Conservation (phyloP, 2,888 invertebrate genomes). For the Volucella inflata region DNA sequence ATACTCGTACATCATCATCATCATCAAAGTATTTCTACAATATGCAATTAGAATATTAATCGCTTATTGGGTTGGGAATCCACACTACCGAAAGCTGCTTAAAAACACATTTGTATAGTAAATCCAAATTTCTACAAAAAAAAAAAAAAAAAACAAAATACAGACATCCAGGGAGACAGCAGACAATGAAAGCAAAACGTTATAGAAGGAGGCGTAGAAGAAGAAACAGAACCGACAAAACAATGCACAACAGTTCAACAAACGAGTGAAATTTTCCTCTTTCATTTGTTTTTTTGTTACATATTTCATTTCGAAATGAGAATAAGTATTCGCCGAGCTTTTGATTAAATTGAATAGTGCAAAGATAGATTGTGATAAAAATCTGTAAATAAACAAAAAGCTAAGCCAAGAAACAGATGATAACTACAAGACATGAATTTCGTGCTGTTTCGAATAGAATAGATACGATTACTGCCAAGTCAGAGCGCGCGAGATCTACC, state of each 20-base stretch:
- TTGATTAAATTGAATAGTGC: slow-evolving; percentile 18
- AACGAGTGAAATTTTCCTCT: slow-evolving; percentile 26
- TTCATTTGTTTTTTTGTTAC: not conserved
- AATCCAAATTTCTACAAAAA: slow-evolving; percentile 26
- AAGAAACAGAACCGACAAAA: not conserved
- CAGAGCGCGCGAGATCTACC: slow-evolving; percentile 20
- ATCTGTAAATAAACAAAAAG: slow-evolving; percentile 38
- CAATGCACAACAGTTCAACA: slow-evolving; percentile 44
- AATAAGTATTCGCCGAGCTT: not conserved
- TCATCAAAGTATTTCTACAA: slow-evolving; percentile 9
- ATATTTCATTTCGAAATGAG: not conserved
- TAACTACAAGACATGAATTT: not conserved
- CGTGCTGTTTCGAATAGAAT: slow-evolving; percentile 1
- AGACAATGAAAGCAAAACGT: slow-evolving; percentile 2
- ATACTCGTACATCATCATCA: slow-evolving; percentile 26
- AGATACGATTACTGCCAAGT: slow-evolving; percentile 2
- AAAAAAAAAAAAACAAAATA: not conserved
- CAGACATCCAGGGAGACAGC: not conserved
- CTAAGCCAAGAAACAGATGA: slow-evolving; percentile 3
- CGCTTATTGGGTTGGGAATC: slow-evolving; percentile 8
- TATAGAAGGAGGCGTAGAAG: not conserved
- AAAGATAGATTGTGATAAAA: slow-evolving; percentile 21
- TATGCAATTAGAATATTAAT: slow-evolving; percentile 59
- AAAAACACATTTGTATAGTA: slow-evolving; percentile 26
- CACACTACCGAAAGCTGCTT: not conserved